Percentiles rank a stretch among this genome's conserved stretches.
phyloP scores from a whole-genome alignment of 2,888 invertebrate genomes.

The Polydrusus tereticollis region DNA sequence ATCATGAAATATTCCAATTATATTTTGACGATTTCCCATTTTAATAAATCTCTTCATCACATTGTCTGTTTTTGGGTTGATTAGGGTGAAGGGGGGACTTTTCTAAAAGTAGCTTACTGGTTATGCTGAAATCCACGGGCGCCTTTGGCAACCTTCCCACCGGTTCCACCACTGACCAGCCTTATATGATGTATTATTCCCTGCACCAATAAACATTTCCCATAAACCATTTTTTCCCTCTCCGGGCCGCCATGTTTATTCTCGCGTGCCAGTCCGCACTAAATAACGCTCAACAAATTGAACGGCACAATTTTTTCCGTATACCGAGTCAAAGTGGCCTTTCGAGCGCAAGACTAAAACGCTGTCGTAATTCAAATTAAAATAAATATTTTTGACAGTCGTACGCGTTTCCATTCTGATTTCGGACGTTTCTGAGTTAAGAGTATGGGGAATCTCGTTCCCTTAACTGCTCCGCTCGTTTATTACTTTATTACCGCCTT shows the following conservation, averaged over 20 bases:
- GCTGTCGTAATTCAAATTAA: slow-evolving; percentile 49
- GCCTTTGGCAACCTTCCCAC: too few relatives aligned
- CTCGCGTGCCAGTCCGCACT: slow-evolving; percentile 53
- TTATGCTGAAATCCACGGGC: too few relatives aligned
- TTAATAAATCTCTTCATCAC: too few relatives aligned
- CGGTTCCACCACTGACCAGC: slow-evolving; percentile 16
- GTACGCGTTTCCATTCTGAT: slow-evolving; percentile 36
- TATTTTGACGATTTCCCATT: too few relatives aligned
- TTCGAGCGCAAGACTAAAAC: slow-evolving; percentile 51
- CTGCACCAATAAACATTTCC: slow-evolving; percentile 37
- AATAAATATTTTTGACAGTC: slow-evolving; percentile 51
- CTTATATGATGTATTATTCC: slow-evolving; percentile 25
- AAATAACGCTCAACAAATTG: slow-evolving; percentile 55
- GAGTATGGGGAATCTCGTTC: slow-evolving; percentile 17
- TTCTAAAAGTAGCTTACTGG: too few relatives aligned
- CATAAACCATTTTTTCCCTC: slow-evolving; percentile 23
- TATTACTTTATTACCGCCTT: background rate
- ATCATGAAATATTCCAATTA: too few relatives aligned
- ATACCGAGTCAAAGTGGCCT: slow-evolving; percentile 41
- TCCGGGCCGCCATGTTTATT: slow-evolving; percentile 53
- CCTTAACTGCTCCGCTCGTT: too few relatives aligned
- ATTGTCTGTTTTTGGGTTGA: too few relatives aligned
- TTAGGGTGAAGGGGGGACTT: too few relatives aligned
- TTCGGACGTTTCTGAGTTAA: slow-evolving; percentile 35
- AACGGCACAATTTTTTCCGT: slow-evolving; percentile 34